A percentile compares a stretch with the other conserved stretches of the same genome.
Evolutionary conservation across 1,140 invertebrate genomes (phyloP).

Genomic region (Pentalonia nigronervosa): DNA sequence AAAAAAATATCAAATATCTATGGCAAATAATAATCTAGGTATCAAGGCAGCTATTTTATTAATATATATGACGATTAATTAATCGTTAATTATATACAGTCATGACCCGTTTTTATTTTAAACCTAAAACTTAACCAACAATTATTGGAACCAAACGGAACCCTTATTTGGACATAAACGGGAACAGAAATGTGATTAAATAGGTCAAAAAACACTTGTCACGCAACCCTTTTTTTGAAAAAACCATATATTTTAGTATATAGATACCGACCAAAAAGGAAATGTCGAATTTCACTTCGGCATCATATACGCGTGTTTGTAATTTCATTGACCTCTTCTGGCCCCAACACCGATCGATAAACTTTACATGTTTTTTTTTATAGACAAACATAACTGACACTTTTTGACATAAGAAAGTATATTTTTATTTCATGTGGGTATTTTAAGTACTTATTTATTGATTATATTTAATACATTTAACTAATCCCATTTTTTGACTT

Average conservation of each 20-base stretch:
- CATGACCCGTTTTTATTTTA: not conserved
- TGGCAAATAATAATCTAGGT: not conserved
- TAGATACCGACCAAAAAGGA: slow-evolving; percentile 17
- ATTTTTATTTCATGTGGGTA: not conserved
- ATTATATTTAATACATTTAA: not conserved
- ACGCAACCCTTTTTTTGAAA: slow-evolving; percentile 6
- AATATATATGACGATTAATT: not conserved
- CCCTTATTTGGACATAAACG: not conserved
- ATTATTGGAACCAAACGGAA: not conserved
- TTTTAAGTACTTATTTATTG: not conserved
- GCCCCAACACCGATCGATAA: slow-evolving; percentile 41
- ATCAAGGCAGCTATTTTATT: not conserved
- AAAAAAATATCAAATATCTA: too few species aligned
- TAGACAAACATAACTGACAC: not conserved
- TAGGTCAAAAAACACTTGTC: slow-evolving; percentile 45
- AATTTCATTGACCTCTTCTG: slow-evolving; percentile 50
- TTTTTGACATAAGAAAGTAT: not conserved
- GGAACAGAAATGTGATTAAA: not conserved
- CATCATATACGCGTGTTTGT: slow-evolving; percentile 32
- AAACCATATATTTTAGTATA: not conserved
- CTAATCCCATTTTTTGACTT: not conserved
- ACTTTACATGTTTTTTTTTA: slow-evolving; percentile 47
- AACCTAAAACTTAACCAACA: not conserved
- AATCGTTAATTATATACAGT: not conserved
- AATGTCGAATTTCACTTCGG: slow-evolving; percentile 12